Evolutionary conservation across 2,888 invertebrate species (phyloP).

Genomic region (Xanthorhoe spadicearia): DNA sequence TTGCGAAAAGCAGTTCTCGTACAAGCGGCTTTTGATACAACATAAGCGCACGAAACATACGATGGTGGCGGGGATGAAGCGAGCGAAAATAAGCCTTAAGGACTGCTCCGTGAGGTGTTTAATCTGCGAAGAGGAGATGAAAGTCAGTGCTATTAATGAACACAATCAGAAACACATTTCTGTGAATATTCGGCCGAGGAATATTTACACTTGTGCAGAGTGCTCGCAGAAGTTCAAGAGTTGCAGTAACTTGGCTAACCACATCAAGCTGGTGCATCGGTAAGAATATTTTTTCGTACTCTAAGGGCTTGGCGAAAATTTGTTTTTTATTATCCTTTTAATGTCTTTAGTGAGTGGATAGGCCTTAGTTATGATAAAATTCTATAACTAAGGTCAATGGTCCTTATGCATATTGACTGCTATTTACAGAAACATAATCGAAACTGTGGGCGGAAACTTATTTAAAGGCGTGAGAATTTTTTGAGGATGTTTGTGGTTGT

Average conservation of each 20-base stretch:
- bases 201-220: conserved; percentile 76
- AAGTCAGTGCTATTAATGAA: conserved; percentile 72
- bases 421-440: no score
- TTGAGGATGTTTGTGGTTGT: no score
- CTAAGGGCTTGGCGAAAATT: not conserved
- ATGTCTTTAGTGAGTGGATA: no score
- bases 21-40: conserved; percentile 69
- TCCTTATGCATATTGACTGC: no score
- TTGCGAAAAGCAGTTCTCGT: conserved; percentile 80
- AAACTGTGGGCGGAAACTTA: no score
- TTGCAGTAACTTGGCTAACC: conserved; percentile 70
- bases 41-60: conserved; percentile 79
- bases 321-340: not conserved
- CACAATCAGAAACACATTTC: conserved; percentile 77
- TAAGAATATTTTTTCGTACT: conserved; percentile 9
- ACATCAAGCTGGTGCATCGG: conserved; percentile 77
- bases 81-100: conserved; percentile 73
- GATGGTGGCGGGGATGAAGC: conserved; percentile 73
- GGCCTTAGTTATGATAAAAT: no score
- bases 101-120: conserved; percentile 76
- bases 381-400: no score
- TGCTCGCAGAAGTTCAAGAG: conserved; percentile 74
- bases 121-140: conserved; percentile 78
- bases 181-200: conserved; percentile 72
- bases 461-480: no score